Conservation (phyloP, 1,140 invertebrate genomes). For the Brachionus rotundiformis region DNA sequence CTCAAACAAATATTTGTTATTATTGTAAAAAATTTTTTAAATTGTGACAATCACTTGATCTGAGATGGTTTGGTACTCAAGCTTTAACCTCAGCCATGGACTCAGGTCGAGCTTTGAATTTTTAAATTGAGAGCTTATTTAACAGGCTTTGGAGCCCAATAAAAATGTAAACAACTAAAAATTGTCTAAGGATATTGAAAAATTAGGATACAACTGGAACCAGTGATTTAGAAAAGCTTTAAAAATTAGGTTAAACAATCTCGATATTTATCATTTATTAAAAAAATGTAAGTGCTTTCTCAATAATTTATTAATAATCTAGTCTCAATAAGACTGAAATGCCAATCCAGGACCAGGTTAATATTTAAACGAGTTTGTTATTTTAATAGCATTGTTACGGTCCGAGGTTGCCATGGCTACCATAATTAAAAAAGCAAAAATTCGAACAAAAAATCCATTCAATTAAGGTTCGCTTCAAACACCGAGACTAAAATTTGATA, state of each 20-base stretch:
- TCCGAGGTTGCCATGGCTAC: neutral
- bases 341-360: neutral
- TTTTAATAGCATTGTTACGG: conserved; percentile 1
- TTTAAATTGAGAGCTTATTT: neutral
- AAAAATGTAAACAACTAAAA: neutral
- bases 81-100: no score
- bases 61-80: no score
- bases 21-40: no score
- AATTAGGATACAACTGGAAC: neutral
- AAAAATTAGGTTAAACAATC: conserved; percentile 11
- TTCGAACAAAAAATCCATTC: conserved; percentile 14
- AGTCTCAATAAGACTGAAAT: conserved; percentile 6
- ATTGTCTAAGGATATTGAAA: neutral
- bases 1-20: no score
- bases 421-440: neutral
- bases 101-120: neutral
- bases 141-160: neutral
- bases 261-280: neutral
- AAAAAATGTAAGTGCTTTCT: conserved; percentile 14
- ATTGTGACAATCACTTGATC: no score
- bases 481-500: neutral
- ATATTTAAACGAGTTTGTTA: conserved; percentile 1
- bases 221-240: neutral
- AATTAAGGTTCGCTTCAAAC: neutral
- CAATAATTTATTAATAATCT: neutral